A percentile compares a stretch with the other conserved stretches of the same genome.
These are phyloP conservation scores for Papilio polyxenes DNA, from an alignment of 1,140 invertebrate species.

Conservation along the genomic window DNA sequence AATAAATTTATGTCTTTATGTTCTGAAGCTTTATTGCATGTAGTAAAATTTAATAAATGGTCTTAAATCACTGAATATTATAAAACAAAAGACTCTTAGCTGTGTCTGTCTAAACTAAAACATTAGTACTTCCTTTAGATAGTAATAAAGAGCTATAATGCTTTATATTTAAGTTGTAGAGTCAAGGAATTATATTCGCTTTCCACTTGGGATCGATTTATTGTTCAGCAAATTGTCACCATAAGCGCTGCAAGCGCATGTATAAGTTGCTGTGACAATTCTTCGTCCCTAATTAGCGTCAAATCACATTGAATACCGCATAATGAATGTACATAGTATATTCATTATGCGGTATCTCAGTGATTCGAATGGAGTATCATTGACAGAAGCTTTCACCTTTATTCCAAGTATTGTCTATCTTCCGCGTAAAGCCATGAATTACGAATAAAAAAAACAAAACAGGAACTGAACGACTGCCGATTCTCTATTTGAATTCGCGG, in stretches of 20 bases:
- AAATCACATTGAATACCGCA: too few species aligned
- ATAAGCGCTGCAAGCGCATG: too few species aligned
- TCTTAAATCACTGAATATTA: background rate
- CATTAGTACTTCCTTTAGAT: background rate
- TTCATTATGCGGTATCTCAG: background rate
- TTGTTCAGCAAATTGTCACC: too few species aligned
- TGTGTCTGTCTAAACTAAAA: background rate
- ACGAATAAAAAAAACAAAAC: background rate
- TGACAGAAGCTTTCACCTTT: background rate
- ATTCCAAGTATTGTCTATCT: background rate
- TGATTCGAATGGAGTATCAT: background rate
- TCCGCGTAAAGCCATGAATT: background rate
- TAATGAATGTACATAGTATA: background rate
- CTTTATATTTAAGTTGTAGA: too few species aligned
- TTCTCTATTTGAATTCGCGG: background rate
- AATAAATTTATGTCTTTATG: conserved; percentile 15
- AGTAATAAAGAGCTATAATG: background rate
- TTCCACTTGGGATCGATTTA: too few species aligned
- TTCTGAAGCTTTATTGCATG: conserved; percentile 9
- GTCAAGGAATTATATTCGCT: too few species aligned
- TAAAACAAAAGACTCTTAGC: background rate
- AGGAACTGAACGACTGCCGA: conserved; percentile 19
- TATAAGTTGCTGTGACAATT: too few species aligned
- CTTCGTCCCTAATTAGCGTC: too few species aligned
- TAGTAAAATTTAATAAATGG: conserved; percentile 6